Conservation (phyloP, 1,140 invertebrate species). For the Pachyrhynchus sulphureomaculatus region DNA sequence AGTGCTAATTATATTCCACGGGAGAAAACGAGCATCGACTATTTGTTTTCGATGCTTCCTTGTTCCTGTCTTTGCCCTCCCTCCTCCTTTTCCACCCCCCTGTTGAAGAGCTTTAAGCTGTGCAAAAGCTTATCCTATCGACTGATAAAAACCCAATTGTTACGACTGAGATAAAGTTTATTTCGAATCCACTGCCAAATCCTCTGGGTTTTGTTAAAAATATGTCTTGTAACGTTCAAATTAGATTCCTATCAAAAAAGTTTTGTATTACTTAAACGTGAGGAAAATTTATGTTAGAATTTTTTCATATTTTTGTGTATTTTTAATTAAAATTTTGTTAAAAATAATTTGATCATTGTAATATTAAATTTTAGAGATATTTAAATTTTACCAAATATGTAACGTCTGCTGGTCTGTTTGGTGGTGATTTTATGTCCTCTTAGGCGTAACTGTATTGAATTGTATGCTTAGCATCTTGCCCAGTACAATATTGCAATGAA, state of each 20-base stretch:
- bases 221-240: constrained; percentile 32
- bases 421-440: no score
- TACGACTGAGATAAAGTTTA: constrained; percentile 33
- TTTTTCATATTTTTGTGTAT: no score
- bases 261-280: not conserved
- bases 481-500: no score
- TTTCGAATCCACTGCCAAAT: constrained; percentile 32
- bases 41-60: constrained; percentile 24
- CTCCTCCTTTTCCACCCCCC: not conserved
- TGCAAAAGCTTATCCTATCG: constrained; percentile 31
- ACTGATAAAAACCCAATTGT: constrained; percentile 36
- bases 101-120: constrained; percentile 23
- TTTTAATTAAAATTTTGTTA: no score
- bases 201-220: constrained; percentile 22
- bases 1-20: no score
- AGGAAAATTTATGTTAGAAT: no score
- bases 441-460: no score
- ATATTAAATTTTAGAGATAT: no score
- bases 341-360: no score
- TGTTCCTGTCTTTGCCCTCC: constrained; percentile 5
- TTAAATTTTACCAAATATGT: no score
- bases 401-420: no score
- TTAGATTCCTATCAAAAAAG: constrained; percentile 12
- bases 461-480: no score
- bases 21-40: not conserved